A percentile compares a stretch with the other conserved stretches of the same genome.
phyloP scores from a whole-genome alignment of 64 coral and sea anemone genomes.

The Porites lutea region DNA sequence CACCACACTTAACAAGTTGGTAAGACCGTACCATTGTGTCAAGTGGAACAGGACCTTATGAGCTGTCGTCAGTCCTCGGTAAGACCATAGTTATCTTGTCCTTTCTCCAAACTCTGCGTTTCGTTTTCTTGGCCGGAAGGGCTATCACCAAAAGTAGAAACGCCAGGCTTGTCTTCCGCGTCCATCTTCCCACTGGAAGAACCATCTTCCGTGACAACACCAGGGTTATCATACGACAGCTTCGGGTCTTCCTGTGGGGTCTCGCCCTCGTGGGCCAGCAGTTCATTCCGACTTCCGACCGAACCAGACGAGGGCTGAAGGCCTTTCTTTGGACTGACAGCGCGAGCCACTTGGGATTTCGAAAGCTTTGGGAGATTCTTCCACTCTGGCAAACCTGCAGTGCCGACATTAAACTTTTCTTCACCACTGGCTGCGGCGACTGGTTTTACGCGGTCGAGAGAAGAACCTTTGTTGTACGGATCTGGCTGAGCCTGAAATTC shows the following conservation, averaged over 20 bases:
- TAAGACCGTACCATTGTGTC: too few species aligned
- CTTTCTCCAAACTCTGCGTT: too few species aligned
- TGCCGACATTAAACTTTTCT: constrained; percentile 83
- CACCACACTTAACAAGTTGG: too few species aligned
- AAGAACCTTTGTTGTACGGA: background rate
- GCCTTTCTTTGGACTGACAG: constrained; percentile 10
- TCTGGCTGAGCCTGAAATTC: constrained; percentile 58
- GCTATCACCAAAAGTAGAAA: too few species aligned
- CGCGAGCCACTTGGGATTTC: constrained; percentile 51
- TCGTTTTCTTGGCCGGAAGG: too few species aligned
- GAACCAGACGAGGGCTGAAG: constrained; percentile 1
- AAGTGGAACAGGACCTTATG: too few species aligned
- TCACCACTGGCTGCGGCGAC: background rate
- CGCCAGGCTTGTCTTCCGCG: too few species aligned
- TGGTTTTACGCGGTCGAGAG: background rate
- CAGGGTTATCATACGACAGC: background rate
- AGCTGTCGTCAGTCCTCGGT: too few species aligned
- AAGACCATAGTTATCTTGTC: too few species aligned
- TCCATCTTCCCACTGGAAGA: background rate
- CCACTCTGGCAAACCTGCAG: constrained; percentile 78
- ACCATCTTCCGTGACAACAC: background rate
- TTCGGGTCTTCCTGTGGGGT: background rate
- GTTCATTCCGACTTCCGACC: background rate
- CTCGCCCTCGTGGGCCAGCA: background rate
- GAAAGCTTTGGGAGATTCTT: constrained; percentile 71